A percentile compares a stretch with the other conserved stretches of the same genome.
These are phyloP conservation scores for Caenorhabditis virilis DNA, from an alignment of 2,888 invertebrate species.

Conservation along the genomic window DNA sequence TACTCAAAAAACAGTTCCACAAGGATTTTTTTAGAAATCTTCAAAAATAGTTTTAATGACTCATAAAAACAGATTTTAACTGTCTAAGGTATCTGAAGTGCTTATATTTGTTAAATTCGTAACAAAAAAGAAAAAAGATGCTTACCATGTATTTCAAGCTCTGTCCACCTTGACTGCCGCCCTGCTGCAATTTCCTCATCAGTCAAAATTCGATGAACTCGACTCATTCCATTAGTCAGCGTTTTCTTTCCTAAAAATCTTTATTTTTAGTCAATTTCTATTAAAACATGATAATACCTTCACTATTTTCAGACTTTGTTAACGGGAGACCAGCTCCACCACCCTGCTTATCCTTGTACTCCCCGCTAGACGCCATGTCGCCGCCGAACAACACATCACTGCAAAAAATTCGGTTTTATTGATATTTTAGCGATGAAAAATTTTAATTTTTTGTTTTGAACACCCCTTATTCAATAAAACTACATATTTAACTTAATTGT, in stretches of 20 bases:
- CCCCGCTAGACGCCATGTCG: slow-evolving; percentile 18
- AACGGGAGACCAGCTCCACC: slow-evolving; percentile 58
- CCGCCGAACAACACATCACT: slow-evolving; percentile 30
- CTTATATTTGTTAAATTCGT: too few relatives aligned
- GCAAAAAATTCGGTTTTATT: slow-evolving; percentile 4
- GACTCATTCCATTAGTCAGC: slow-evolving; percentile 56
- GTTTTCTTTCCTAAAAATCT: slow-evolving; percentile 34
- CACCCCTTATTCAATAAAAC: too few relatives aligned
- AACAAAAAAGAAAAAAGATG: too few relatives aligned
- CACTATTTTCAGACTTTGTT: slow-evolving; percentile 51
- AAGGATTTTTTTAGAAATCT: too few relatives aligned
- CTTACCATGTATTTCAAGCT: slow-evolving; percentile 66
- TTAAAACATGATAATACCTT: slow-evolving; percentile 36
- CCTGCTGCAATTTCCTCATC: slow-evolving; percentile 62
- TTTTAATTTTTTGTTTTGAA: too few relatives aligned
- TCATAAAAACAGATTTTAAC: background rate
- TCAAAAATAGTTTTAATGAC: background rate
- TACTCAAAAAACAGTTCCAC: too few relatives aligned
- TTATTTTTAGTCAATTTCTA: background rate
- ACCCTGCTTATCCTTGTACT: slow-evolving; percentile 50
- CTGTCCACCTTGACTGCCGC: slow-evolving; percentile 59
- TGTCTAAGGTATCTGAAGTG: too few relatives aligned
- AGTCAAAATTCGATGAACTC: slow-evolving; percentile 61
- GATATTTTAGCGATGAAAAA: background rate
- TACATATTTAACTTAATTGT: too few relatives aligned